Base-by-base conservation (phyloP, 2,113 vertebrate species). In the Machaerirhynchus nigripectus region DNA sequence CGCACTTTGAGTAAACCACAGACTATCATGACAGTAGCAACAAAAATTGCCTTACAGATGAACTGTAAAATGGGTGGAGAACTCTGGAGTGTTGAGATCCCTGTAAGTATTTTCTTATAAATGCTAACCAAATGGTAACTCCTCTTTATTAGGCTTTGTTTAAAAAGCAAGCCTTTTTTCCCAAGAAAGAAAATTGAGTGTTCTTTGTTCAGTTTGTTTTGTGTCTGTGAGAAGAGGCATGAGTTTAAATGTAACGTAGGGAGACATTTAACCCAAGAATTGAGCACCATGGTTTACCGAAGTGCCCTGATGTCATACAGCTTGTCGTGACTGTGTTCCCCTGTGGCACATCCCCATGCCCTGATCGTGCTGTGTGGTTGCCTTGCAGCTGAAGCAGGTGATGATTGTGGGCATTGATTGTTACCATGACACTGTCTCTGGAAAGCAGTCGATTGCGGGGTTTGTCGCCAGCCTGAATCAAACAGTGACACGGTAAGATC, bases 1-100 rank as follows among this genome's bases (percentile, higher is more conserved):
- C 98, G 98, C 5, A 99, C 99, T 15, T 71, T 99, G 49, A 98
- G 98, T 89, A 98, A 97, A 39, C 98, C 98, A 17, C 99, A 99
- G 91, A 96, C 98, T 0, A 95, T 98, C 74, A 98, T 99, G 98
- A 98, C 99, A 4, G 93, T 99, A 17, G 98, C 98, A 19, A 99
- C 99, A 20, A 99, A 99, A 97, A 99, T 99, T 14, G 98, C 98
- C 22, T 95, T 99, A 50, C 99, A 99, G 95, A 99, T 99, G 97
- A 98, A 98, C 76, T 99, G 99, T 95, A 99, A 99, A 97, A 99
- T 99, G 98, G 99, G 99, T 19, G 99, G 99, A 89, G 99, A 99
- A 35, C 98, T 99, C 19, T 99, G 99, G 99, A 98, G 98, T 10
- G 97, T 99, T 5, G 99, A 99, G 79, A 99, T 99, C 74, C 99